phyloP scores from a whole-genome alignment of 2,797 vertebrate species.

The Diglossa cyanea region DNA sequence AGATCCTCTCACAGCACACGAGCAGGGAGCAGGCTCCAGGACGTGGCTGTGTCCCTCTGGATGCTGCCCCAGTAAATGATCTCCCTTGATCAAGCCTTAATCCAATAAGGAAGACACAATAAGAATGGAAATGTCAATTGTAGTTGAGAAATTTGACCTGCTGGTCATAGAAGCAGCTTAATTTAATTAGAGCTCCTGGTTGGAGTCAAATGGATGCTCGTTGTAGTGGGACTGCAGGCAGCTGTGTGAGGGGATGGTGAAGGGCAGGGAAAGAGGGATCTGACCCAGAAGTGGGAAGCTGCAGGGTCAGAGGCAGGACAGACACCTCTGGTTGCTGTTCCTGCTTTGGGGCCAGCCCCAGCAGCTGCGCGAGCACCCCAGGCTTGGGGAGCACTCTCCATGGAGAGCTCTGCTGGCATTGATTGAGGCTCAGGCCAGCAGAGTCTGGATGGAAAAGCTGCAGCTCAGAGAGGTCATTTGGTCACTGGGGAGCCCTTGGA shows the following conservation, averaged over 20 bases:
- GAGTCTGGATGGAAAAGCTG: background rate
- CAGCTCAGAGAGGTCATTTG: background rate
- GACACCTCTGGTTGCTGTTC: background rate
- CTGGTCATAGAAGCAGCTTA: conserved; percentile 42
- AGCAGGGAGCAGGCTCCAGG: background rate
- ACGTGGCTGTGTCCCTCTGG: background rate
- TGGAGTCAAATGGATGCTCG: conserved; percentile 43
- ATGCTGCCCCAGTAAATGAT: conserved; percentile 33
- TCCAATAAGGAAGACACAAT: conserved; percentile 42
- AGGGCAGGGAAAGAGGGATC: background rate
- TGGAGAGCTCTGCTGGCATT: background rate
- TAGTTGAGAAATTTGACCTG: conserved; percentile 49
- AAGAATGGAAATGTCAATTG: conserved; percentile 61
- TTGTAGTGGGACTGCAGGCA: background rate
- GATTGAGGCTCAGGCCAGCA: background rate
- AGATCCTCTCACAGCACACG: background rate
- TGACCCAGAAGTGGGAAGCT: background rate
- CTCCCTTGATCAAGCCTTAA: conserved; percentile 51
- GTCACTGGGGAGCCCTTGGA: background rate
- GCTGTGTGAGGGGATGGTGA: background rate
- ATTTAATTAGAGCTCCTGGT: conserved; percentile 58
- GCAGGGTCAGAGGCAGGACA: background rate
- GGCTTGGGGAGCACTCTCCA: fast-evolving
- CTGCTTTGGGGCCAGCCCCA: background rate
- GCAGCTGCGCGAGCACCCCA: background rate